Percentiles rank a stretch among this genome's conserved stretches.
Conservation (phyloP, 1,140 invertebrate species). For the Bacillus rossius region DNA sequence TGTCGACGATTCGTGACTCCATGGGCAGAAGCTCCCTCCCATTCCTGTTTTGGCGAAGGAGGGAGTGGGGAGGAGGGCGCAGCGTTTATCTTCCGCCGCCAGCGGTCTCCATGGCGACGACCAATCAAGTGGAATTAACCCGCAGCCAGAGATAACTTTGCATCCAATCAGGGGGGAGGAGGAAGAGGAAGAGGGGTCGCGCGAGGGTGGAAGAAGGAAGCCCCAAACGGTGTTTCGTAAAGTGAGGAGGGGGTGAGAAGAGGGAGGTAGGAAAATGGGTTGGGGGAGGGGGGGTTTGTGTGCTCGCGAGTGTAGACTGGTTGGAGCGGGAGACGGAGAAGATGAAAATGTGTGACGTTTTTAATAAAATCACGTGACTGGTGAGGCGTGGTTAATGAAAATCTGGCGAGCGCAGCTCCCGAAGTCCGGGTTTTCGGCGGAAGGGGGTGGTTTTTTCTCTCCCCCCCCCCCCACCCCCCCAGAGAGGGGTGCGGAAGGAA, state of each 20-base stretch:
- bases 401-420: neutral
- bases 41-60: too few relatives aligned
- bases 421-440: too few relatives aligned
- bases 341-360: slow-evolving; percentile 24
- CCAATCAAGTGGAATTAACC: slow-evolving; percentile 24
- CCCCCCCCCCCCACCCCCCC: too few relatives aligned
- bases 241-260: neutral
- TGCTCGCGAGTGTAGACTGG: too few relatives aligned
- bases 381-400: slow-evolving; percentile 24
- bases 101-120: slow-evolving; percentile 19
- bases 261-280: too few relatives aligned
- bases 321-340: neutral
- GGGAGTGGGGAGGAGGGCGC: too few relatives aligned
- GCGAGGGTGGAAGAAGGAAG: neutral
- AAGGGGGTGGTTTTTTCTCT: too few relatives aligned
- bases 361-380: slow-evolving; percentile 24
- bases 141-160: slow-evolving; percentile 20
- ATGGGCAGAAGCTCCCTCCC: too few relatives aligned
- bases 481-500: too few relatives aligned
- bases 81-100: slow-evolving; percentile 16
- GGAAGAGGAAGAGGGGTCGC: neutral
- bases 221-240: neutral
- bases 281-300: too few relatives aligned
- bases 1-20: too few relatives aligned
- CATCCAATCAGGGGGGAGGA: slow-evolving; percentile 17